Conservation (phyloP, 1,140 invertebrate species). For the Danaus plexippus region DNA sequence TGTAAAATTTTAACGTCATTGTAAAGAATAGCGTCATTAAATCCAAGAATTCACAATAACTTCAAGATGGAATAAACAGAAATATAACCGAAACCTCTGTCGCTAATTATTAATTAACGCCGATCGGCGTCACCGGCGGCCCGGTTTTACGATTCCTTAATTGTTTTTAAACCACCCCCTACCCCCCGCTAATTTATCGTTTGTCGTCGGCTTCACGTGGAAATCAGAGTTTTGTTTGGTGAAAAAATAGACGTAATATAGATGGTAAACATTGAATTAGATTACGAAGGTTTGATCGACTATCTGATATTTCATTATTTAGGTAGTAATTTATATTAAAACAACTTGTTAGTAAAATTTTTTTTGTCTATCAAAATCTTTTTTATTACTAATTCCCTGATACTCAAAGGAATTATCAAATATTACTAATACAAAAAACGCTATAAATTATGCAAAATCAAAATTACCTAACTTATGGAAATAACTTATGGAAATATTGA, state of each 20-base stretch:
- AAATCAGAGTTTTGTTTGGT: slow-evolving; percentile 5
- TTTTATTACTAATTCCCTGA: no score
- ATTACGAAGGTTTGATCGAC: not conserved
- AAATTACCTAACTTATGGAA: no score
- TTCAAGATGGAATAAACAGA: slow-evolving; percentile 20
- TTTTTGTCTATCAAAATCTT: no score
- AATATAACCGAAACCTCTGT: slow-evolving; percentile 21
- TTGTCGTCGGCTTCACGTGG: slow-evolving; percentile 14
- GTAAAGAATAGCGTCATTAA: no score
- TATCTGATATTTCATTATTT: no score
- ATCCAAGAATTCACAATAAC: slow-evolving; percentile 1
- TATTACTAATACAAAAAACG: no score
- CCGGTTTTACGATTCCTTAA: slow-evolving; percentile 41
- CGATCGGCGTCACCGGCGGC: slow-evolving; percentile 22
- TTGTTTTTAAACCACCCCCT: slow-evolving; percentile 47
- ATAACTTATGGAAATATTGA: no score
- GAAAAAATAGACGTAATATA: slow-evolving; percentile 5
- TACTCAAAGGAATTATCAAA: no score
- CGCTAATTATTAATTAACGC: slow-evolving; percentile 42
- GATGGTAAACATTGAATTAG: not conserved
- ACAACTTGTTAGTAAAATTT: no score
- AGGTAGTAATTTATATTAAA: no score
- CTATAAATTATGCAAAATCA: no score
- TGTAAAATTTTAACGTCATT: no score
- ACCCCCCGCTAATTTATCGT: slow-evolving; percentile 32